phyloP scores from a whole-genome alignment of 2,797 vertebrate species.

The Menidia menidia region DNA sequence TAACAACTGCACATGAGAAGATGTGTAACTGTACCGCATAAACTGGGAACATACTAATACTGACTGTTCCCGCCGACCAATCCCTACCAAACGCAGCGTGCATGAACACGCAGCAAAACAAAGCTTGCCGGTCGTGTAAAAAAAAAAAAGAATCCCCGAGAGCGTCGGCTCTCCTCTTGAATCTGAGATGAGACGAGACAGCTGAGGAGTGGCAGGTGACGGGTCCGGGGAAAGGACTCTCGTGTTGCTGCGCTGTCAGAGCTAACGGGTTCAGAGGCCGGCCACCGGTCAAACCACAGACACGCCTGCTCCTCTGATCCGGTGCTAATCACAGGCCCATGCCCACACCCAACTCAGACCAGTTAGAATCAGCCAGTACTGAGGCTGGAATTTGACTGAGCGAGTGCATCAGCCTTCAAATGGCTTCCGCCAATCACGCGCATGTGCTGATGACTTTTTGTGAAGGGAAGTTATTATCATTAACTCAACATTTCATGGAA shows the following conservation, averaged over 20 bases:
- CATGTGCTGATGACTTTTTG: neutral
- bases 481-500: neutral
- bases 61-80: slow-evolving; percentile 70
- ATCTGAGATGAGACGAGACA: slow-evolving; percentile 52
- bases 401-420: neutral
- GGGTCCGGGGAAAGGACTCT: slow-evolving; percentile 52
- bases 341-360: neutral
- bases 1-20: slow-evolving; percentile 36
- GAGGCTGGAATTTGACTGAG: too few relatives aligned
- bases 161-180: slow-evolving; percentile 49
- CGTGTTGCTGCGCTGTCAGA: slow-evolving; percentile 55
- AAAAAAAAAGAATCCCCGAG: too few relatives aligned
- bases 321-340: slow-evolving; percentile 45
- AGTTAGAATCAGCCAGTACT: neutral
- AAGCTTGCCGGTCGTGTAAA: too few relatives aligned
- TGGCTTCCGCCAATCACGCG: neutral
- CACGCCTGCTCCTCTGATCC: slow-evolving; percentile 32
- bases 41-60: slow-evolving; percentile 59
- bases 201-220: slow-evolving; percentile 67
- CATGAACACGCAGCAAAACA: slow-evolving; percentile 69
- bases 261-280: slow-evolving; percentile 75
- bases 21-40: slow-evolving; percentile 39
- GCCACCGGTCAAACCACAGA: slow-evolving; percentile 68
- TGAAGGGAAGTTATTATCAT: neutral
- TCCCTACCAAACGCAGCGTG: slow-evolving; percentile 51